phyloP scores from a whole-genome alignment of 2,888 invertebrate genomes.

The Philereme vetulata region DNA sequence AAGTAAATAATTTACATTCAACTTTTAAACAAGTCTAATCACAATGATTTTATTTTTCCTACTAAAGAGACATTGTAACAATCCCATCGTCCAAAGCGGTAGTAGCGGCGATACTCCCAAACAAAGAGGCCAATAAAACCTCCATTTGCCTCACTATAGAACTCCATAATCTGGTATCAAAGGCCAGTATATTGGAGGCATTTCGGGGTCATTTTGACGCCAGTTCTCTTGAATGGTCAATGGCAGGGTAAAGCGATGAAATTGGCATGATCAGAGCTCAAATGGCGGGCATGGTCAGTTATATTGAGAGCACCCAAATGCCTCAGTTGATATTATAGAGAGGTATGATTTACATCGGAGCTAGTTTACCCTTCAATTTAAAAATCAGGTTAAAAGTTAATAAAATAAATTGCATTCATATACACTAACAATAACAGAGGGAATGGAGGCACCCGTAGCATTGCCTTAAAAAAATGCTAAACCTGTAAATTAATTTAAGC shows the following conservation, averaged over 20 bases:
- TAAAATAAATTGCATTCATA: too few species aligned
- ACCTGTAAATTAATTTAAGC: too few species aligned
- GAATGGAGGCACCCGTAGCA: too few species aligned
- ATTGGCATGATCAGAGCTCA: conserved; percentile 16
- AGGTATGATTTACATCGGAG: too few species aligned
- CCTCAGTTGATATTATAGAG: too few species aligned
- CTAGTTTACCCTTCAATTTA: too few species aligned
- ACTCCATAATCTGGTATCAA: conserved; percentile 31
- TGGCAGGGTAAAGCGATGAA: conserved; percentile 49
- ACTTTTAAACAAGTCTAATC: not conserved
- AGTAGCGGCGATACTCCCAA: conserved; percentile 13
- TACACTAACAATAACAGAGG: too few species aligned
- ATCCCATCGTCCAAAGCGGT: conserved; percentile 11
- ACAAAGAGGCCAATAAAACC: conserved; percentile 27
- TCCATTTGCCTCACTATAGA: conserved; percentile 24
- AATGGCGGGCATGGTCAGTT: conserved; percentile 13
- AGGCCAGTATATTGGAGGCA: conserved; percentile 3
- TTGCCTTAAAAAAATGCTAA: too few species aligned
- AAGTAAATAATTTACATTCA: too few species aligned
- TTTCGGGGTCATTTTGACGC: conserved; percentile 15
- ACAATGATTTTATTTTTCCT: conserved; percentile 6
- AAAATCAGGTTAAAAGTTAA: too few species aligned
- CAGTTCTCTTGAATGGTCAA: conserved; percentile 32
- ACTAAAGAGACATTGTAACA: conserved; percentile 3
- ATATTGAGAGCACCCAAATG: too few species aligned